Base-by-base conservation (phyloP, 2,113 vertebrate genomes). In the Bagarius yarrelli region DNA sequence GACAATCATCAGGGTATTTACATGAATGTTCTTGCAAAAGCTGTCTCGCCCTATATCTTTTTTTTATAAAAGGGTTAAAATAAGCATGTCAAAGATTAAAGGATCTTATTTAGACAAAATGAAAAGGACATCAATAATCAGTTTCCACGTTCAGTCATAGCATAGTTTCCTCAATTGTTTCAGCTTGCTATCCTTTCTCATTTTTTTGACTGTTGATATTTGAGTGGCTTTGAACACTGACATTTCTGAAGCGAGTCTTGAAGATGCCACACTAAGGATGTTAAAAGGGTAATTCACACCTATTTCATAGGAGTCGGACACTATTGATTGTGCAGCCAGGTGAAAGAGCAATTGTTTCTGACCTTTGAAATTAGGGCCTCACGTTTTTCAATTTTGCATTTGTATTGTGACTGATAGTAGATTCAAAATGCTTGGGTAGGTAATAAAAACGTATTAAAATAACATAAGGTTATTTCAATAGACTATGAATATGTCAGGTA, bases 221-320 rank as follows among this genome's bases (percentile, higher is more conserved):
- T 88, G 83, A 89, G 86, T 79, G 61, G 69, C 81, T 81, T 84
- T 91, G 90, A 85, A 76, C 87, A 86, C 82, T 93, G 92, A 91
- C 91, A 93, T 92, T 92, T 92, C 83, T 84, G 84, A 74, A 84
- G 83, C 63, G 67, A 80, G 87, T 86, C 84, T 83, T 80, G 19
- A 81, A 86, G 88, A 86, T 82, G 80, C 76, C 82, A 85, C 84
- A 34, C 76, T 76, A 76, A 47, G 52, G 81, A 83, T 76, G 83
- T 64, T 80, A 81, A 83, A 86, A 86, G 84, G 76, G 84, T 86
- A 88, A 89, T 89, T 88, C 81, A 83, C 76, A 83, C 72, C 66
- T 82, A 83, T 75, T 79, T 70, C n/a, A 78, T 78, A 82, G 72
- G 44, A 81, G 75, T 78, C 77, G 36, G 63, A 56, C 63, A 72